Evolutionary conservation across 2,888 invertebrate genomes (phyloP).

Genomic region (Pterostichus niger): DNA sequence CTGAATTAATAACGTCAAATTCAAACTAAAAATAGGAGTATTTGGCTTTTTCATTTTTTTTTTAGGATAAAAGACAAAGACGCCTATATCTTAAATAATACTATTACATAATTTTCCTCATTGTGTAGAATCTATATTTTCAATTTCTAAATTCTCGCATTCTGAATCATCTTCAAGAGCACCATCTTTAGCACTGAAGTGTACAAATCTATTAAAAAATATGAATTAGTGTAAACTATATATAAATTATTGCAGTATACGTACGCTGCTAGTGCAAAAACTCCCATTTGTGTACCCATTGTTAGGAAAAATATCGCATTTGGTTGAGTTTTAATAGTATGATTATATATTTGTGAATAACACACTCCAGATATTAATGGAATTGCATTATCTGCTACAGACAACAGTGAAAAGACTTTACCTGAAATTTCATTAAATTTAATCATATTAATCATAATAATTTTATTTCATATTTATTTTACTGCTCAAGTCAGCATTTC

Average conservation of each 20-base stretch:
- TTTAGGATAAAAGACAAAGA: no score
- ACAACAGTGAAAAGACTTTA: slow-evolving; percentile 87
- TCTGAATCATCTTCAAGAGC: slow-evolving; percentile 66
- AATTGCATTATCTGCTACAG: slow-evolving; percentile 90
- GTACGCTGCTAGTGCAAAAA: slow-evolving; percentile 85
- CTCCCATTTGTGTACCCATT: slow-evolving; percentile 83
- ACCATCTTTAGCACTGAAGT: slow-evolving; percentile 63
- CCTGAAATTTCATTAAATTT: slow-evolving; percentile 78
- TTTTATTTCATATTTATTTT: no score
- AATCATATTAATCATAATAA: no score
- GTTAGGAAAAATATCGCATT: slow-evolving; percentile 87
- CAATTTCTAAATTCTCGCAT: slow-evolving; percentile 47
- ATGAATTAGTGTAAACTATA: background rate
- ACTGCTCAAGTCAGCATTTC: background rate
- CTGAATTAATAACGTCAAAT: no score
- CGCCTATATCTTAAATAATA: no score
- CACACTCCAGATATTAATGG: slow-evolving; percentile 86
- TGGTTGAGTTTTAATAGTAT: slow-evolving; percentile 81
- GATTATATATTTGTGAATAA: slow-evolving; percentile 87
- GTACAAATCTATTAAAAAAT: slow-evolving; percentile 66
- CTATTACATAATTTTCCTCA: background rate
- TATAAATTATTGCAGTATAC: slow-evolving; percentile 73
- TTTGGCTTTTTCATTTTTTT: no score
- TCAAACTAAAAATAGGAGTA: no score
- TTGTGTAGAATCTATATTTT: slow-evolving; percentile 22